phyloP scores from a whole-genome alignment of 1,140 invertebrate genomes.

The Drosophila bocqueti region DNA sequence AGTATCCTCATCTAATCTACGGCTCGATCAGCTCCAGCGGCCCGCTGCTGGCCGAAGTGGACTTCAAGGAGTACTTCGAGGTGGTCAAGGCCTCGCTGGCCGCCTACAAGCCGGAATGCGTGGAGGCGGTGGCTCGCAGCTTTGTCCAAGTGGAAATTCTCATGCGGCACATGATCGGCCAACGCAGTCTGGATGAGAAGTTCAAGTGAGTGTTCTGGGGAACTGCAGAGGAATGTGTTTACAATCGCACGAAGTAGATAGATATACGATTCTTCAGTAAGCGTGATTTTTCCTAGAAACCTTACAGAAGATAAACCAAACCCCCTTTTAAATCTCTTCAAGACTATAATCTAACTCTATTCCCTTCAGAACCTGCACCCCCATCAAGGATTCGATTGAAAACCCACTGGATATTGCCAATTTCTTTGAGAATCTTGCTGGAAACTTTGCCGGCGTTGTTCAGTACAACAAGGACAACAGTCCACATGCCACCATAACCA shows the following conservation, averaged over 20 bases:
- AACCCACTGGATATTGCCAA: conserved; percentile 91
- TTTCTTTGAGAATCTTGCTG: conserved; percentile 92
- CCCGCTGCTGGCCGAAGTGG: conserved; percentile 92
- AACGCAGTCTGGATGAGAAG: conserved; percentile 87
- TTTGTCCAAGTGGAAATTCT: conserved; percentile 89
- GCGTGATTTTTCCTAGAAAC: background rate
- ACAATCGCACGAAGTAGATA: background rate
- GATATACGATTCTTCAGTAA: background rate
- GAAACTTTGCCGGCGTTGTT: conserved; percentile 94
- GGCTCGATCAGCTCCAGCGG: conserved; percentile 95
- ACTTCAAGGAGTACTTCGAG: conserved; percentile 93
- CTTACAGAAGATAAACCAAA: background rate
- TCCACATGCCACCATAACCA: conserved; percentile 90
- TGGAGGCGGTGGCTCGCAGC: conserved; percentile 88
- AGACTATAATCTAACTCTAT: background rate
- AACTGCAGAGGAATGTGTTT: background rate
- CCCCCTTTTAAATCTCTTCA: background rate
- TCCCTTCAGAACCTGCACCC: conserved; percentile 90
- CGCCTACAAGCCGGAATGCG: conserved; percentile 88
- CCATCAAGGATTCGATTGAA: conserved; percentile 88
- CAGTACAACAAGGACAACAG: conserved; percentile 98
- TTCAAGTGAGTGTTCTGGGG: conserved; percentile 87
- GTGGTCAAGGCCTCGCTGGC: conserved; percentile 90
- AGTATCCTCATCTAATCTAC: conserved; percentile 95
- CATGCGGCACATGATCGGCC: conserved; percentile 87